phyloP scores from a whole-genome alignment of 2,797 vertebrate genomes.

The Macropodus opercularis region DNA sequence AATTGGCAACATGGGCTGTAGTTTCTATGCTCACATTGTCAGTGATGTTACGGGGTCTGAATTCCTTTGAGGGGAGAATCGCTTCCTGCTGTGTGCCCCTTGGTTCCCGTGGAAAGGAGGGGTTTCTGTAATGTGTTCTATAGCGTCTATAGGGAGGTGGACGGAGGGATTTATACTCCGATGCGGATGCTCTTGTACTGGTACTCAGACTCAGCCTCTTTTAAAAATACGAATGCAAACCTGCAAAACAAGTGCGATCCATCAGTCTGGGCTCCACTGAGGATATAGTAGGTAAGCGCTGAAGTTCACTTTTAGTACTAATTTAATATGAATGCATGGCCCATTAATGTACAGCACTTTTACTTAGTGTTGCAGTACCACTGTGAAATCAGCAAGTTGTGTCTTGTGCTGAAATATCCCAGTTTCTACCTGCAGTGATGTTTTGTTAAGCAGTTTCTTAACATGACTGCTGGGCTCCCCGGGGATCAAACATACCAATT shows the following conservation, averaged over 20 bases:
- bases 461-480: not conserved
- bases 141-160: not conserved
- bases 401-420: not conserved
- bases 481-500: not conserved
- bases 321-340: not conserved
- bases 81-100: slow-evolving; percentile 7
- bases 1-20: not conserved
- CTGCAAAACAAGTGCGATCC: no score
- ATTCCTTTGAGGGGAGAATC: not conserved
- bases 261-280: not conserved
- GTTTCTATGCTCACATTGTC: not conserved
- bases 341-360: not conserved
- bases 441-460: not conserved
- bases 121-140: not conserved
- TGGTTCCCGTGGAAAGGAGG: slow-evolving; percentile 12
- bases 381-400: slow-evolving; percentile 4
- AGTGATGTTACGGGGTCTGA: not conserved
- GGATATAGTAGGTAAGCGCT: not conserved
- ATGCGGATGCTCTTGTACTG: not conserved
- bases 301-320: not conserved
- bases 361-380: not conserved
- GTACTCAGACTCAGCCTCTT: not conserved
- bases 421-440: not conserved
- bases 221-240: not conserved
- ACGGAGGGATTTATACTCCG: not conserved